A percentile compares a stretch with the other conserved stretches of the same genome.
phyloP scores from a whole-genome alignment of 2,797 vertebrate species.

The Anas capensis region DNA sequence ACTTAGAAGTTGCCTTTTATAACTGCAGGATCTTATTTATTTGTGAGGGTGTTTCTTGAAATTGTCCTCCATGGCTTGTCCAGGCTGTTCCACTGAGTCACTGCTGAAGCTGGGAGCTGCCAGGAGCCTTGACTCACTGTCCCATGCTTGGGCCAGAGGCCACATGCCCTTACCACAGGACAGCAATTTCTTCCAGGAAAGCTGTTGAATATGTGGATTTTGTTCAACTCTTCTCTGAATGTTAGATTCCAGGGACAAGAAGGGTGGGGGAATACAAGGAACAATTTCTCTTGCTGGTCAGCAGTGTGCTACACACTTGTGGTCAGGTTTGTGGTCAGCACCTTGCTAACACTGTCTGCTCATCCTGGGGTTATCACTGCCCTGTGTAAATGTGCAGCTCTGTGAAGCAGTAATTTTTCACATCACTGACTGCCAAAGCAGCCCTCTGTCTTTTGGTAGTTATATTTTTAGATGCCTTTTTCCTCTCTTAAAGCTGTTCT shows the following conservation, averaged over 20 bases:
- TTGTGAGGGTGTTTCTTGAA: not conserved
- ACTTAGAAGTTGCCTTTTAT: not conserved
- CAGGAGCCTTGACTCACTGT: slow-evolving; percentile 2
- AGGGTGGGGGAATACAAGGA: not conserved
- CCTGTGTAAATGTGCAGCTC: not conserved
- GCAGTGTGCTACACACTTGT: not conserved
- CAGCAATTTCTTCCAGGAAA: not conserved
- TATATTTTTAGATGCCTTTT: not conserved
- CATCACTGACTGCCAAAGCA: not conserved
- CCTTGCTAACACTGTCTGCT: not conserved
- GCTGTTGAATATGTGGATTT: not conserved
- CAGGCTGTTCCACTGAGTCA: not conserved
- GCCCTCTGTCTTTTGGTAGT: not conserved
- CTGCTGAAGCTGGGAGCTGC: not conserved
- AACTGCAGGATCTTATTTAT: not conserved
- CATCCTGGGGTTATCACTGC: not conserved
- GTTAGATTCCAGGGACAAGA: not conserved
- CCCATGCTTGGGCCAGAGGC: not conserved
- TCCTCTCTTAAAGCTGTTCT: not conserved
- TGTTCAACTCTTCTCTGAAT: not conserved
- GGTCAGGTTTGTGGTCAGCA: not conserved
- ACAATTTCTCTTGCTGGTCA: not conserved
- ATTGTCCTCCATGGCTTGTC: not conserved
- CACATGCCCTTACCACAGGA: not conserved
- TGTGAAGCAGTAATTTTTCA: not conserved